A percentile compares a stretch with the other conserved stretches of the same genome.
Evolutionary conservation across 2,113 vertebrate species (phyloP).

Genomic region (Clarias macrocephalus): DNA sequence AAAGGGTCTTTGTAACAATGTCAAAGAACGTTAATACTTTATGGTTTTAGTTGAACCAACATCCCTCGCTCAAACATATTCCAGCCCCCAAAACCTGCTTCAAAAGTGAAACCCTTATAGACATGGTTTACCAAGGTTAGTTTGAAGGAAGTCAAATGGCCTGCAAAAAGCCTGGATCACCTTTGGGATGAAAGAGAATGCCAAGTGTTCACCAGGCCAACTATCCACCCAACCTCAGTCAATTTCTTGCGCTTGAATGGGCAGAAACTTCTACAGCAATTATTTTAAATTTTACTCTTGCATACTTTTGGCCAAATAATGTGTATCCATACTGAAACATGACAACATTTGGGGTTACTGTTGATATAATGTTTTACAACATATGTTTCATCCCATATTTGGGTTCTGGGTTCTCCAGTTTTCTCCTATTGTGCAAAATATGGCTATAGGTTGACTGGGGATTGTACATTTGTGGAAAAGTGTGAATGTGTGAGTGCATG

Average conservation of each 20-base stretch:
- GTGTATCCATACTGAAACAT: no score
- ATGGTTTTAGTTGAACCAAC: background rate
- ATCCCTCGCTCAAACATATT: background rate
- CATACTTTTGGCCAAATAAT: background rate
- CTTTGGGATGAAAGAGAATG: background rate
- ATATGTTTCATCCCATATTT: background rate
- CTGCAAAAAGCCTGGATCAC: background rate
- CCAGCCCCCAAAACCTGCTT: background rate
- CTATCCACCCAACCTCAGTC: background rate
- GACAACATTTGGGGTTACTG: background rate
- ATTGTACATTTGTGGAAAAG: background rate
- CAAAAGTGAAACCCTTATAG: no score
- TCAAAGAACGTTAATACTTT: background rate
- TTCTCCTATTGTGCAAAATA: background rate
- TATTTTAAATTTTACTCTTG: background rate
- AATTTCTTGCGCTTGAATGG: background rate
- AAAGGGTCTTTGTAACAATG: background rate
- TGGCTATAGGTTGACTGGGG: background rate
- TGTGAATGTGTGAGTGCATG: background rate
- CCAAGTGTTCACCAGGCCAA: background rate
- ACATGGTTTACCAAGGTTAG: background rate
- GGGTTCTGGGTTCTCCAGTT: background rate
- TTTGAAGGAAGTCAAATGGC: background rate
- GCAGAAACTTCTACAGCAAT: background rate
- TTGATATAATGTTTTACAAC: background rate